These are phyloP conservation scores for Acanthornis magna DNA, from an alignment of 2,797 vertebrate species.

Conservation along the genomic window DNA sequence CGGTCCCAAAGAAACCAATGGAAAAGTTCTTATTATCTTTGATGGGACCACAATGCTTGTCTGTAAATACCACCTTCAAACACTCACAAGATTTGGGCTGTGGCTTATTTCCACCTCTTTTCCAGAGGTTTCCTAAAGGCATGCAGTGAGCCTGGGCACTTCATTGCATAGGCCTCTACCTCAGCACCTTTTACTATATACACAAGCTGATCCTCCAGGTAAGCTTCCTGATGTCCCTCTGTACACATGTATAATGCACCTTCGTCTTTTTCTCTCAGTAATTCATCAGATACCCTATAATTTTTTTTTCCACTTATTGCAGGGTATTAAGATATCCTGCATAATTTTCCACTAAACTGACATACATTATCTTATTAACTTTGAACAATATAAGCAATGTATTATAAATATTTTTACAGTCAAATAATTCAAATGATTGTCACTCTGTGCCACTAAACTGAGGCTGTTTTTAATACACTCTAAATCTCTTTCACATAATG, in stretches of 20 bases:
- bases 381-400: background rate
- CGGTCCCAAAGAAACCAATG: background rate
- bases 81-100: rapidly evolving
- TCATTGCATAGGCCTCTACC: background rate
- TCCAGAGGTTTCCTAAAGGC: background rate
- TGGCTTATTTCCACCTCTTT: background rate
- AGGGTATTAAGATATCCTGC: background rate
- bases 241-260: background rate
- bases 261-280: background rate
- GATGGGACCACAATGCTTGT: background rate
- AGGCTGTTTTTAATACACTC: background rate
- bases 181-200: background rate
- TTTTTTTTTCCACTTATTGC: background rate
- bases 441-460: background rate
- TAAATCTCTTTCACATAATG: background rate
- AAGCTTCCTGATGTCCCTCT: background rate
- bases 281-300: background rate
- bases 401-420: background rate
- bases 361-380: background rate
- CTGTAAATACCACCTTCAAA: background rate
- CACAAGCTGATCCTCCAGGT: background rate
- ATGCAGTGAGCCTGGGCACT: background rate
- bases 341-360: background rate
- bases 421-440: background rate
- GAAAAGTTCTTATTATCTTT: background rate